Conservation (phyloP, 2,888 invertebrate species). For the Scrobipalpa atriplicella region DNA sequence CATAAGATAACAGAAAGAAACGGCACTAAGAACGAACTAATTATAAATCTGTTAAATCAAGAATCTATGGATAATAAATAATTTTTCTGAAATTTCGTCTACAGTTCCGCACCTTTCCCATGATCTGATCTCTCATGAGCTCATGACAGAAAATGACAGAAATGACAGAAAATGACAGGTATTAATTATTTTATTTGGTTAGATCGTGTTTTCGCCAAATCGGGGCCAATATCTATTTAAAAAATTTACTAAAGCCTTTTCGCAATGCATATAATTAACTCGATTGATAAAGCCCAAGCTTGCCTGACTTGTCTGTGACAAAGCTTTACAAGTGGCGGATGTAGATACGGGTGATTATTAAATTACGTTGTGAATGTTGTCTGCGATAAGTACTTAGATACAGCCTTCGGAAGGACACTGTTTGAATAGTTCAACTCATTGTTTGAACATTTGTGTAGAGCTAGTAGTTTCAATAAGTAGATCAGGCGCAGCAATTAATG, state of each 20-base stretch:
- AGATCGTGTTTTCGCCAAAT: too few relatives aligned
- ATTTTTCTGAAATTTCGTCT: too few relatives aligned
- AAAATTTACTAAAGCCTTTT: background rate
- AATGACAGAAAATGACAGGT: too few relatives aligned
- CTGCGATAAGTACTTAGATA: slow-evolving; percentile 38
- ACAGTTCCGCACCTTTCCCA: too few relatives aligned
- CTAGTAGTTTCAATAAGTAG: slow-evolving; percentile 1
- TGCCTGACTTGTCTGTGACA: background rate
- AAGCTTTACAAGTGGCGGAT: slow-evolving; percentile 38
- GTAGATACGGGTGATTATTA: slow-evolving; percentile 39
- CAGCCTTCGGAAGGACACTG: slow-evolving; percentile 58
- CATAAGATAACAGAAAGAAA: too few relatives aligned
- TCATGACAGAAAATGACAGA: too few relatives aligned
- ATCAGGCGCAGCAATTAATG: background rate
- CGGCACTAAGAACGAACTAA: too few relatives aligned
- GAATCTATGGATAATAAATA: too few relatives aligned
- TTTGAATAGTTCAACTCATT: slow-evolving; percentile 36
- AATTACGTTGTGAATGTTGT: slow-evolving; percentile 60
- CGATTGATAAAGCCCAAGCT: background rate
- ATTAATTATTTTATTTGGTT: too few relatives aligned
- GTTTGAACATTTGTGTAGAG: slow-evolving; percentile 6
- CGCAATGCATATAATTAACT: background rate
- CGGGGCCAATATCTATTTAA: too few relatives aligned
- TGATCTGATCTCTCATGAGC: too few relatives aligned
- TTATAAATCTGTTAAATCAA: too few relatives aligned